Conservation (phyloP, 2,797 vertebrate genomes). For the Mormyrus proboscirostris region DNA sequence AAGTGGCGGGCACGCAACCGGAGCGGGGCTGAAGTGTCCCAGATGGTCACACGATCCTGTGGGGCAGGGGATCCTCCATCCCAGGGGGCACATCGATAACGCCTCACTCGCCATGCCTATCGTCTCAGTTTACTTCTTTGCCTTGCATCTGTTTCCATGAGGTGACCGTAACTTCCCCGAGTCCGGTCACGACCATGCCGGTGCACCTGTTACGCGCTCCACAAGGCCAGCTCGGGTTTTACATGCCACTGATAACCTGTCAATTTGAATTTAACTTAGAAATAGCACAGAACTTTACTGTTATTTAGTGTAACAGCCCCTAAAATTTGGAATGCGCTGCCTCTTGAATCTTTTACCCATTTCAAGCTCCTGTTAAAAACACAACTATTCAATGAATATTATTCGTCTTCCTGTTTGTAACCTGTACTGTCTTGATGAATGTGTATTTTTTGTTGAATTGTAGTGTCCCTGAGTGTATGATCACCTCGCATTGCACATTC, state of each 20-base stretch:
- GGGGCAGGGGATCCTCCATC: not conserved
- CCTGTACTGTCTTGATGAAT: too few species aligned
- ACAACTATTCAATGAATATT: not conserved
- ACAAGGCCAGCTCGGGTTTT: not conserved
- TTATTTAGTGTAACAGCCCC: not conserved
- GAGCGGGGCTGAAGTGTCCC: not conserved
- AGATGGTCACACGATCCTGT: not conserved
- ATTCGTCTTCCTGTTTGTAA: not conserved
- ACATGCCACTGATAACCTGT: not conserved
- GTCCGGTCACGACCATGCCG: not conserved
- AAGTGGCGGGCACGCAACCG: not conserved
- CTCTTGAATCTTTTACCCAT: not conserved
- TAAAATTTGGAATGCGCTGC: not conserved
- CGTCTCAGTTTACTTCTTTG: not conserved
- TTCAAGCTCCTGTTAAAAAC: not conserved
- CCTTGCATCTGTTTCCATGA: constrained; percentile 11
- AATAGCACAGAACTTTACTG: not conserved
- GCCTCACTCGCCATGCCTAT: not conserved
- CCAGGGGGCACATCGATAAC: not conserved
- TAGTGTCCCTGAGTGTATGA: too few species aligned
- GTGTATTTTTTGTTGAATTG: too few species aligned
- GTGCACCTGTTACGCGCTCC: not conserved
- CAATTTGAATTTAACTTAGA: not conserved
- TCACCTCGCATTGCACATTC: not conserved
- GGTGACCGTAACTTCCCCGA: not conserved